Base-by-base conservation (phyloP, 2,888 invertebrate genomes). In the Philereme transversata region DNA sequence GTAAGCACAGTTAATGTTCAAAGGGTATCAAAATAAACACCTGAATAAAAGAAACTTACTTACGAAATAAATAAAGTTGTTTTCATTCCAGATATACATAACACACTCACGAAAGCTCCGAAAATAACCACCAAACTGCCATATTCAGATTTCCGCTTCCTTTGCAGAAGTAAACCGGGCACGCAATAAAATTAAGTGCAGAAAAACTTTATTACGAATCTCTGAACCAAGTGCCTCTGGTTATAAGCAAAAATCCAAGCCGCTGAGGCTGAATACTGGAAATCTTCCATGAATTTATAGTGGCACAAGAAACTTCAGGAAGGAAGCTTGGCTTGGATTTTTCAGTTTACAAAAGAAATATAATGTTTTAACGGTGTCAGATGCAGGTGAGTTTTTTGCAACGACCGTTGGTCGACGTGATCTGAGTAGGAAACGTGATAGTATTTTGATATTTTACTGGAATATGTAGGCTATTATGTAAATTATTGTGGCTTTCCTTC, bases 201-300 rank as follows among this genome's bases (percentile, higher is more conserved):
- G 71, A 73, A 79, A 79, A 81, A 75, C 70, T 79, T 76, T 75
- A 75, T 75, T 71, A 70, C 71, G 70, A 75, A 73, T 76, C 70
- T 65, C 71, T 62, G 63, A 65, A 62, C 55, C 51, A 59, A 60
- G 64, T 36, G 57, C 47, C 66, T 56, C 58, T 56, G 65, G 71
- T 66, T 74, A 71, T 75, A 74, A 74, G 73, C 62, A 72, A 75
- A 76, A 80, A 76, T 78, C 74, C 72, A 38, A 72, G 71, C 60
- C 70, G 62, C 52, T 58, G 60, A 59, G 51, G 62, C 69, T 71
- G 75, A 76, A 74, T 75, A 71, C 73, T 70, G 34, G 57, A 60
- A 72, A 73, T 72, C 69, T 65, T 75, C 71, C 71, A 72, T 79
- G 75, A 83, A 83, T 82, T 83, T 81, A 81, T 81, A 77, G 75